Evolutionary conservation across 2,888 invertebrate species (phyloP).

Genomic region (Philopedon plagiatum): DNA sequence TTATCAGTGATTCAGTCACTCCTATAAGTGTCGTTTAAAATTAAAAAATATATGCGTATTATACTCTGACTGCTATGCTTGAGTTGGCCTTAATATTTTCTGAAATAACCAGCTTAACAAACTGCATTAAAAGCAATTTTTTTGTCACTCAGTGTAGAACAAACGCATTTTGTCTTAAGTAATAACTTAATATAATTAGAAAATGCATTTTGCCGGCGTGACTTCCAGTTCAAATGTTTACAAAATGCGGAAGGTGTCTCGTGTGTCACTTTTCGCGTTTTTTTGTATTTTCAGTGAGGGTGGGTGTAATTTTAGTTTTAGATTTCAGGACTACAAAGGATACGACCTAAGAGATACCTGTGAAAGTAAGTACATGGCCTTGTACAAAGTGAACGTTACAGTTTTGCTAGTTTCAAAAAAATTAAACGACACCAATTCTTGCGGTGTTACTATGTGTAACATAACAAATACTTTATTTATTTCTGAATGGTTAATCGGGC

Average conservation of each 20-base stretch:
- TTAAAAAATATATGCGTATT: too few relatives aligned
- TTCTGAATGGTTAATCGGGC: too few relatives aligned
- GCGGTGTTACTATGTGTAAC: too few relatives aligned
- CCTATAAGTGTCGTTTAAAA: too few relatives aligned
- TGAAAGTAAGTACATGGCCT: conserved; percentile 26
- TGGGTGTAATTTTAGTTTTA: conserved; percentile 8
- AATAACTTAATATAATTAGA: conserved; percentile 5
- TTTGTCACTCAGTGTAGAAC: not conserved
- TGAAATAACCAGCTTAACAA: not conserved
- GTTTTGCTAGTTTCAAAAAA: not conserved
- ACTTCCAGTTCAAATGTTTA: conserved; percentile 19
- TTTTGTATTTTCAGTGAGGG: not conserved
- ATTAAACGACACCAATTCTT: not conserved
- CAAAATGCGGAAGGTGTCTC: conserved; percentile 19
- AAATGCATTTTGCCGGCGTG: conserved; percentile 2
- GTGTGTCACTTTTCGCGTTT: not conserved
- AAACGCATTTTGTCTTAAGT: conserved; percentile 6
- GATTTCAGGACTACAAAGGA: conserved; percentile 8
- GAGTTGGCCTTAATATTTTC: too few relatives aligned
- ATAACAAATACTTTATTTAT: too few relatives aligned
- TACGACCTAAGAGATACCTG: conserved; percentile 2
- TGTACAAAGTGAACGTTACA: conserved; percentile 18
- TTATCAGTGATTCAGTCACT: too few relatives aligned
- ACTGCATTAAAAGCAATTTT: not conserved
- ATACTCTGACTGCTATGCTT: too few relatives aligned